Conservation (phyloP, 2,797 vertebrate species). For the Cirrhinus molitorella region DNA sequence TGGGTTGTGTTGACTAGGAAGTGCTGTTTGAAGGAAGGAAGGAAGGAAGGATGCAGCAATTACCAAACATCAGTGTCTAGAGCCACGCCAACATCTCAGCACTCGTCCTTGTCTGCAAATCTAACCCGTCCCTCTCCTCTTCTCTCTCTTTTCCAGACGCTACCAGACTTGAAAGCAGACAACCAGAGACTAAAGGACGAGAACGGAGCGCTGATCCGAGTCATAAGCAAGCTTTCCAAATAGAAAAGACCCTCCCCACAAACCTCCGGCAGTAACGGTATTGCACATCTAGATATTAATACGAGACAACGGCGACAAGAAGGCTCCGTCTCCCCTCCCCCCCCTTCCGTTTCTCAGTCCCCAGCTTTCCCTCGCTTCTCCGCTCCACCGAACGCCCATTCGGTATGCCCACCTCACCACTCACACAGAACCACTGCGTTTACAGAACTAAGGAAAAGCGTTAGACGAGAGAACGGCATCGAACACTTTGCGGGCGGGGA, state of each 20-base stretch:
- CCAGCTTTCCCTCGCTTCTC: conserved; percentile 34
- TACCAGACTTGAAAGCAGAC: conserved; percentile 99
- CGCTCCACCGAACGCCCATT: conserved; percentile 15
- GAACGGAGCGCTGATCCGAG: conserved; percentile 99
- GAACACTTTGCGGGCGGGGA: conserved; percentile 82
- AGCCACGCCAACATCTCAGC: not conserved
- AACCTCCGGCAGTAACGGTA: conserved; percentile 84
- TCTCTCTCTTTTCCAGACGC: conserved; percentile 85
- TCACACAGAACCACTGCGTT: conserved; percentile 89
- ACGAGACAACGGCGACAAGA: conserved; percentile 79
- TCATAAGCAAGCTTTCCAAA: conserved; percentile 99
- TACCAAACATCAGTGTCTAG: not conserved
- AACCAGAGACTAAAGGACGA: conserved; percentile 99
- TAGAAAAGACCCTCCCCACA: conserved; percentile 76
- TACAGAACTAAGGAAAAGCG: conserved; percentile 86
- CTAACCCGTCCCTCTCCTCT: conserved; percentile 66
- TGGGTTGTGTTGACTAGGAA: conserved; percentile 3
- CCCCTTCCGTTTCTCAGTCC: not conserved
- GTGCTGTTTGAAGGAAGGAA: conserved; percentile 8
- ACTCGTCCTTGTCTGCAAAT: conserved; percentile 43
- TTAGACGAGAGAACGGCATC: conserved; percentile 67
- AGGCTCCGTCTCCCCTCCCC: conserved; percentile 58
- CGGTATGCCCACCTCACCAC: conserved; percentile 43
- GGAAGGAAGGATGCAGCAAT: not conserved
- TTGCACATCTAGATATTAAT: conserved; percentile 91